Evolutionary conservation across 1,140 invertebrate genomes (phyloP).

Genomic region (Wasmannia auropunctata): DNA sequence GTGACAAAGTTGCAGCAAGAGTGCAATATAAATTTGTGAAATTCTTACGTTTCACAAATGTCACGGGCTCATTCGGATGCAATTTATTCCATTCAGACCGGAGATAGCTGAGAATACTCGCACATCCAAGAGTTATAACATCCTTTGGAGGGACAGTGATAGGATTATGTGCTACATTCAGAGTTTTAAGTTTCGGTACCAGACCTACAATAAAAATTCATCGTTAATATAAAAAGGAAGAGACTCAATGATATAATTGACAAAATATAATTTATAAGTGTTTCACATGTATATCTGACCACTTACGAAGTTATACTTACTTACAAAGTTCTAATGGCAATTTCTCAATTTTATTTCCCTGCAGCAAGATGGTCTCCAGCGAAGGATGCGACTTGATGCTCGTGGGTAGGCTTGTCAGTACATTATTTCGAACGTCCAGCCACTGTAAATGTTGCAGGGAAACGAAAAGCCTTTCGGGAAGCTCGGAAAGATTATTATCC

Average conservation of each 20-base stretch:
- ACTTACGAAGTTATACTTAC: neutral
- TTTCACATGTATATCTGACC: neutral
- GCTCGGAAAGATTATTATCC: constrained; percentile 83
- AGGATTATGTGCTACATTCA: constrained; percentile 86
- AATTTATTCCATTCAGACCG: constrained; percentile 82
- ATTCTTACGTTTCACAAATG: constrained; percentile 59
- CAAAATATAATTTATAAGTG: neutral
- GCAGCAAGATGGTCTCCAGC: constrained; percentile 86
- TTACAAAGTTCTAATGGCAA: constrained; percentile 87
- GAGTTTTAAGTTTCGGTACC: constrained; percentile 83
- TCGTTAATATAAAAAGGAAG: neutral
- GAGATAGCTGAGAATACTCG: constrained; percentile 83
- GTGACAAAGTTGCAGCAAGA: neutral
- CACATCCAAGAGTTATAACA: constrained; percentile 83
- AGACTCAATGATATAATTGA: neutral
- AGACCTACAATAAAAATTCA: constrained; percentile 70
- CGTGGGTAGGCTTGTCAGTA: constrained; percentile 84
- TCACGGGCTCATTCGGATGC: constrained; percentile 73
- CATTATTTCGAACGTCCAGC: constrained; percentile 87
- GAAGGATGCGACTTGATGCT: constrained; percentile 84
- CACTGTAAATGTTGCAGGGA: constrained; percentile 84
- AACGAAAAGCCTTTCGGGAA: constrained; percentile 86
- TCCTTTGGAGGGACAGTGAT: constrained; percentile 84
- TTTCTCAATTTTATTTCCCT: constrained; percentile 86
- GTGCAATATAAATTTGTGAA: constrained; percentile 4